Evolutionary conservation across 2,888 invertebrate species (phyloP), one percentile per base, ranked within the genome.

Genomic region (Athrips mouffetella): DNA sequence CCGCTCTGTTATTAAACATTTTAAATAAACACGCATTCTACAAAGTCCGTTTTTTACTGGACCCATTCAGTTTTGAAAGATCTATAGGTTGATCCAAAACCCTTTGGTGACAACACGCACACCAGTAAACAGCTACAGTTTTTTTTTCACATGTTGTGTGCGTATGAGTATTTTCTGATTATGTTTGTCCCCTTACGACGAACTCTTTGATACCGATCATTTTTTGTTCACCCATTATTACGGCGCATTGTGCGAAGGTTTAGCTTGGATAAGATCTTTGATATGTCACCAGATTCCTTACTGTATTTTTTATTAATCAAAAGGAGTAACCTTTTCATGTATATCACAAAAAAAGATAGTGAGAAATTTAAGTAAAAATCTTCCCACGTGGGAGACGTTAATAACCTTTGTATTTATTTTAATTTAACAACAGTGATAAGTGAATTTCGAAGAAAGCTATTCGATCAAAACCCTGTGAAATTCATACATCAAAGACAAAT

Each of bases 1-100:
- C 75, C 73, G 76, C 76, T 77, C 74, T 84, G 79, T 85, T 85
- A 85, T 87, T 81, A 85, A 86, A 86, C 82, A 82, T 84, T 80
- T 76, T 70, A 77, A 80, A 84, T 83, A 80, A 81, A 80, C 80
- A 65, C 60, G 63, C 70, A 73, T 73, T 73, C 66, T 73, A 68
- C 73, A 66, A 64, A 63, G 69, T 65, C 65, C 67, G 65, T 80
- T 83, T 86, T 82, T 86, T 82, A 73, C 67, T 57, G 65, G 59
- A 64, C 63, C 73, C 67, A 80, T 83, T 82, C 76, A 80, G 65
- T 74, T 65, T 65, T 63, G 70, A 67, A 76, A 76, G 72, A 75
- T 77, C 70, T 77, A 71, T 76, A 68, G 70, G 57, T 61, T 60
- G 56, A 55, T 60, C 66, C 65, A 70, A 45, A 85, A 84, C 87